Conservation (phyloP, 2,888 invertebrate species). For the Fissipunctia ypsillon region DNA sequence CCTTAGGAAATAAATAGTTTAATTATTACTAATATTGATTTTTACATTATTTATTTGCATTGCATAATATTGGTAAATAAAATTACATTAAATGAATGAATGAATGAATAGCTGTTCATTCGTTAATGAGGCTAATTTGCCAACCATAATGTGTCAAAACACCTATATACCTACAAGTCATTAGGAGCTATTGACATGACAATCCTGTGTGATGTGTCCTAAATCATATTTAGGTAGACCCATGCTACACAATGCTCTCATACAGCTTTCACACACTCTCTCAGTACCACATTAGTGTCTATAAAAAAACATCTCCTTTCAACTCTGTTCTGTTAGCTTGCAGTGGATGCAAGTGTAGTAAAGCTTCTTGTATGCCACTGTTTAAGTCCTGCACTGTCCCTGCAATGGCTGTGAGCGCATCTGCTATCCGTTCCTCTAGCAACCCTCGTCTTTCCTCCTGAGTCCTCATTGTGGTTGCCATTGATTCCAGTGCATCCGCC, state of each 20-base stretch:
- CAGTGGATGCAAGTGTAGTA: conserved; percentile 75
- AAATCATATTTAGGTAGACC: conserved; percentile 6
- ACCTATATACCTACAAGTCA: conserved; percentile 3
- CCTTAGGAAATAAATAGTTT: conserved; percentile 15
- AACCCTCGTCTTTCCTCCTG: conserved; percentile 79
- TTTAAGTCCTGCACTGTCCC: conserved; percentile 82
- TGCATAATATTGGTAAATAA: neutral
- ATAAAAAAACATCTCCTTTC: conserved; percentile 75
- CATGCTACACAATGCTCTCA: conserved; percentile 1
- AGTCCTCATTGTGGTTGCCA: conserved; percentile 77
- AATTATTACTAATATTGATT: conserved; percentile 1
- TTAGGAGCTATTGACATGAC: conserved; percentile 10
- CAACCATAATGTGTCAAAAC: neutral
- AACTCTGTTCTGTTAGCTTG: conserved; percentile 73
- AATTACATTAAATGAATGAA: neutral
- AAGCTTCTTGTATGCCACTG: conserved; percentile 79
- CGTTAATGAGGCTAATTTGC: neutral
- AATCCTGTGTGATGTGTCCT: neutral
- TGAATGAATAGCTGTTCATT: neutral
- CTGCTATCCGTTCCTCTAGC: conserved; percentile 79
- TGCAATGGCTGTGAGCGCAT: conserved; percentile 79
- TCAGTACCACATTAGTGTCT: conserved; percentile 23
- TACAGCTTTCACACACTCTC: neutral
- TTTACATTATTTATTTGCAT: conserved; percentile 10
- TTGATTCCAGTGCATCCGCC: conserved; percentile 82